Evolutionary conservation across 2,797 vertebrate genomes (phyloP), one percentile per base, ranked within the genome.

Genomic region (Syngnathus acus): DNA sequence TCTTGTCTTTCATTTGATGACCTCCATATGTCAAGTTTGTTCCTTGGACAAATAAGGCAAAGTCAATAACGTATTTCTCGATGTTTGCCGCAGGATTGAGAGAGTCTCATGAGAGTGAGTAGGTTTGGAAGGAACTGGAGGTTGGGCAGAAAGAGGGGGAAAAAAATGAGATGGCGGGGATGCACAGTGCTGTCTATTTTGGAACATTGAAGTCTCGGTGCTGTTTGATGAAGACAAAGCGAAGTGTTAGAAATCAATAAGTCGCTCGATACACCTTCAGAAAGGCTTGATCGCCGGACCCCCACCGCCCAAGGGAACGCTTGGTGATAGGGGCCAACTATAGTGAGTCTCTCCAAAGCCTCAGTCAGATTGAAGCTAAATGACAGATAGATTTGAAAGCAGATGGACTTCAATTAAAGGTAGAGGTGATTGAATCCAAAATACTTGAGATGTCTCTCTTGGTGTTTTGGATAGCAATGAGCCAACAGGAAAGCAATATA

Each of bases 201-300:
- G 71, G 68, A 80, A 72, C 68, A 65, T 71, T 79, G 75, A 71
- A 71, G 77, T 81, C 74, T 79, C 81, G 68, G 32, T 72, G 72
- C 73, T 60, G 74, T 87, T 84, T 88, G 84, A 89, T 89, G 78
- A 87, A 87, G 85, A 89, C 86, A 82, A 89, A 90, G 78, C 80
- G 80, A 89, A 80, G 80, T 85, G 82, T 81, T 86, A 76, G 84
- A 89, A 90, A 91, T 89, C 88, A 87, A 89, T 90, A 82, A 74
- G 66, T 26, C 76, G 82, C 73, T 88, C 78, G 37, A 86, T 87
- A 84, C 60, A 69, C 80, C 77, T 74, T 77, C 76, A 77, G 72
- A 82, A 69, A 75, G 78, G 72, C 69, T 83, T 82, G 78, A 78
- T 78, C 76, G 82, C 72, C 54, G 37, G 63, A 78, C 74, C 64